These are phyloP conservation scores for Coronaproctus castanopsis DNA, from an alignment of 2,888 invertebrate genomes.

Conservation along the genomic window DNA sequence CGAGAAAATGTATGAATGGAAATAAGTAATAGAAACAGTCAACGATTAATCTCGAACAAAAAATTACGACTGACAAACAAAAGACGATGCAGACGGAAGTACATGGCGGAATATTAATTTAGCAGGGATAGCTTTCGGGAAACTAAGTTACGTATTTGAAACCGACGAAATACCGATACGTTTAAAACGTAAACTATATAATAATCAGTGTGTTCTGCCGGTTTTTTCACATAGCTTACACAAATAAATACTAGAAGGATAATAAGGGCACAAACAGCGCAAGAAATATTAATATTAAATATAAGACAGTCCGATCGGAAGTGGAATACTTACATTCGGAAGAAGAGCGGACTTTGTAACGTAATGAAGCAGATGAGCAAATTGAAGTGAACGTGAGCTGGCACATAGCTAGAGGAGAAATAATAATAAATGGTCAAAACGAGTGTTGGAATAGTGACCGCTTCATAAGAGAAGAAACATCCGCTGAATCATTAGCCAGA, in stretches of 20 bases:
- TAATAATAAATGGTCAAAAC: background rate
- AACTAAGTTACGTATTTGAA: background rate
- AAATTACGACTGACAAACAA: too few species aligned
- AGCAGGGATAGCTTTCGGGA: background rate
- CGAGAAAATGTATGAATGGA: too few species aligned
- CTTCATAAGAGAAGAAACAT: background rate
- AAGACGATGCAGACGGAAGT: too few species aligned
- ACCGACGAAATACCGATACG: background rate
- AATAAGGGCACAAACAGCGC: background rate
- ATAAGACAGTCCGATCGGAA: background rate
- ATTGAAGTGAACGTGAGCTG: background rate
- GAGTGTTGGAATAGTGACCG: background rate
- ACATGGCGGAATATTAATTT: background rate
- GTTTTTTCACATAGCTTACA: background rate
- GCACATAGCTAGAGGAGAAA: background rate
- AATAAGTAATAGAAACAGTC: too few species aligned
- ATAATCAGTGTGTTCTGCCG: background rate
- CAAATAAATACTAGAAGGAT: background rate
- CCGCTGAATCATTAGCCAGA: background rate
- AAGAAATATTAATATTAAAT: background rate
- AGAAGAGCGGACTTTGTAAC: background rate
- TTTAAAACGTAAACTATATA: background rate
- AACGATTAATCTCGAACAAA: too few species aligned
- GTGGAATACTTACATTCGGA: background rate
- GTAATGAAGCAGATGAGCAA: background rate